Evolutionary conservation across 2,888 invertebrate genomes (phyloP).

Genomic region (Ferrisia virgata): DNA sequence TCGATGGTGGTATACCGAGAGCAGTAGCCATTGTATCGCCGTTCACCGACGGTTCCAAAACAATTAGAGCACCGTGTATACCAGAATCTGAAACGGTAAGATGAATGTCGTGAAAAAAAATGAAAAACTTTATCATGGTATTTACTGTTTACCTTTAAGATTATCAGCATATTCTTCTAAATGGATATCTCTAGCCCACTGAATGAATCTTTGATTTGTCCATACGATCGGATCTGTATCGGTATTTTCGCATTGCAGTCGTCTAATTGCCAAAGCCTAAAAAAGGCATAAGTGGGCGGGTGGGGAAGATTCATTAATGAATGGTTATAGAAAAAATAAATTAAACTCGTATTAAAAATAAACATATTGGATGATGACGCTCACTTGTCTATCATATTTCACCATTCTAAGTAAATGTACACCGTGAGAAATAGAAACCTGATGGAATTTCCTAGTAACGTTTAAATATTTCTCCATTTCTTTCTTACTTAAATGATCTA

Average conservation of each 20-base stretch:
- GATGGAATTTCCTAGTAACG: slow-evolving; percentile 90
- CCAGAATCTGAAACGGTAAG: slow-evolving; percentile 71
- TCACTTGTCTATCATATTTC: slow-evolving; percentile 85
- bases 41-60: slow-evolving; percentile 88
- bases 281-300: no score
- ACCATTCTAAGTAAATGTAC: slow-evolving; percentile 87
- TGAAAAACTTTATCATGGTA: neutral
- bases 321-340: no score
- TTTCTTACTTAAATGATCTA: slow-evolving; percentile 89
- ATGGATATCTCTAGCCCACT: slow-evolving; percentile 92
- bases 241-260: slow-evolving; percentile 82
- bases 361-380: slow-evolving; percentile 46
- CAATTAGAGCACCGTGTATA: slow-evolving; percentile 90
- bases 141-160: slow-evolving; percentile 67
- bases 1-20: slow-evolving; percentile 85
- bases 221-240: slow-evolving; percentile 91
- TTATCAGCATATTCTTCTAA: slow-evolving; percentile 90
- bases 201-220: slow-evolving; percentile 91
- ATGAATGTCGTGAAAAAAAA: neutral
- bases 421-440: slow-evolving; percentile 89
- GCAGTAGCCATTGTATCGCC: slow-evolving; percentile 93
- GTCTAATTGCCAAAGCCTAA: slow-evolving; percentile 78
- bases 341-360: neutral
- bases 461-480: slow-evolving; percentile 90
- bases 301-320: no score